Conservation (phyloP, 2,797 vertebrate species). For the Chaunax sp. region DNA sequence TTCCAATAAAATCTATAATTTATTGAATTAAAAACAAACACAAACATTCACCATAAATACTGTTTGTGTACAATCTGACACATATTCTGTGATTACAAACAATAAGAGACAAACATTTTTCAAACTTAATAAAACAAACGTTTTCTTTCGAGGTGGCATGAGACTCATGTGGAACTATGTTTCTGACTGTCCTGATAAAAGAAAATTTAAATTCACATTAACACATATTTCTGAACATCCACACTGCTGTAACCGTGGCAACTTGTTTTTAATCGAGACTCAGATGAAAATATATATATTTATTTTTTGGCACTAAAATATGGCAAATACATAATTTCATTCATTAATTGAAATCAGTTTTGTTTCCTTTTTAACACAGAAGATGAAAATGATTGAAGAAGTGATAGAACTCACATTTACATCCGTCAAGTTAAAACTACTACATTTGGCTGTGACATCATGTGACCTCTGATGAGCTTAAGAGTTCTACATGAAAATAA, state of each 20-base stretch:
- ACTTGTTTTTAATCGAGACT: background rate
- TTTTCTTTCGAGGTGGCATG: background rate
- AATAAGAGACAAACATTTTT: slow-evolving; percentile 24
- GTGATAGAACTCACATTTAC: too few species aligned
- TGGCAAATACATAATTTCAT: background rate
- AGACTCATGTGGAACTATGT: background rate
- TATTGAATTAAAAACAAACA: slow-evolving; percentile 10
- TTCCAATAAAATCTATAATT: slow-evolving; percentile 5
- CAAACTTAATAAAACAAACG: background rate
- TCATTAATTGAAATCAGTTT: too few species aligned
- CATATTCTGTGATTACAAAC: slow-evolving; percentile 12
- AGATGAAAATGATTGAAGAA: too few species aligned
- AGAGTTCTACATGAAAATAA: slow-evolving; percentile 1
- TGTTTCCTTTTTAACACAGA: too few species aligned
- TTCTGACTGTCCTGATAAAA: too few species aligned
- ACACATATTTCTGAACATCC: background rate
- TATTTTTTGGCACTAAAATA: background rate
- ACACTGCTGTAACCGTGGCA: background rate
- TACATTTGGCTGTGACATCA: background rate
- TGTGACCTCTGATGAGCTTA: background rate
- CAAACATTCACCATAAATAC: background rate
- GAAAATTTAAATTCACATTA: background rate
- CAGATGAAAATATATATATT: too few species aligned
- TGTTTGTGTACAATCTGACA: slow-evolving; percentile 2
- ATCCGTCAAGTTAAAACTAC: background rate